Percentiles rank a stretch among this genome's conserved stretches.
These are phyloP conservation scores for Heteronetta atricapilla DNA, from an alignment of 2,113 vertebrate genomes.

Conservation along the genomic window DNA sequence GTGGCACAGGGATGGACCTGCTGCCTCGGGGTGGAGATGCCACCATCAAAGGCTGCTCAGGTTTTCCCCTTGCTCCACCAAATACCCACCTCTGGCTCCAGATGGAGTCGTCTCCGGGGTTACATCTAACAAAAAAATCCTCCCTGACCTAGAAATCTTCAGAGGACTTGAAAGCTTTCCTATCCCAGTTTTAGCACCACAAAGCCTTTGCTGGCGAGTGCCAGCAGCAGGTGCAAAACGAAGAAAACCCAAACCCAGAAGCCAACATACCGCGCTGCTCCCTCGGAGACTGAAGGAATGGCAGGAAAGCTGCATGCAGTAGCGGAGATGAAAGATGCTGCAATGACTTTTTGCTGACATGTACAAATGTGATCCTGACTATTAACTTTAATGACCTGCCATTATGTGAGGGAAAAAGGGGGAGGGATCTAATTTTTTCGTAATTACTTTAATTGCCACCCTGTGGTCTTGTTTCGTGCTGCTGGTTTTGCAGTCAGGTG, in stretches of 20 bases:
- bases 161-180: not conserved
- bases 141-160: not conserved
- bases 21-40: not conserved
- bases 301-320: not conserved
- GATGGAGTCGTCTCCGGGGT: not conserved
- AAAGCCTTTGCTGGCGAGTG: not conserved
- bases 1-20: accelerated
- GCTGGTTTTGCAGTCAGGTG: conserved; percentile 31
- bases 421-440: conserved; percentile 38
- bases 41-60: not conserved
- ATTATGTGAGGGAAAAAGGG: conserved; percentile 12
- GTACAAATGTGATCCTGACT: conserved; percentile 53
- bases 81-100: not conserved
- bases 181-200: not conserved
- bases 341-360: conserved; percentile 55
- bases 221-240: not conserved
- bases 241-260: not conserved
- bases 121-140: not conserved
- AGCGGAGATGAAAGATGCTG: conserved; percentile 34
- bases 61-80: not conserved
- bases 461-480: not conserved
- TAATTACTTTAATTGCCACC: conserved; percentile 63
- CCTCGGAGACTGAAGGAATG: not conserved
- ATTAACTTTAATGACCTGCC: conserved; percentile 63
- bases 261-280: not conserved